phyloP scores from a whole-genome alignment of 2,797 vertebrate genomes.

The Hypotaenidia okinawae region DNA sequence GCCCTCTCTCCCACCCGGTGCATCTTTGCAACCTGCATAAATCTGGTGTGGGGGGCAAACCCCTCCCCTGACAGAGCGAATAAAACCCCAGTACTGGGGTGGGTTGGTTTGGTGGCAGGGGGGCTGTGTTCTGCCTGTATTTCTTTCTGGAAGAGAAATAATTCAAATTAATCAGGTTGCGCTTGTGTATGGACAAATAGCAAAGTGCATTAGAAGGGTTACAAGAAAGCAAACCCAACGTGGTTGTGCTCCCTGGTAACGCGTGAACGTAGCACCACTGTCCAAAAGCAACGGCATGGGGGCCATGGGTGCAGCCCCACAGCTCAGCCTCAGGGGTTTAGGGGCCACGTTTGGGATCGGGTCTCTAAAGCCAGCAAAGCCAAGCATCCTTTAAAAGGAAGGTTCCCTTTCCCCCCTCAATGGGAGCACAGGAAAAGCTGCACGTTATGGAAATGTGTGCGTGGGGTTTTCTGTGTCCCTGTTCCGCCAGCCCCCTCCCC shows the following conservation, averaged over 20 bases:
- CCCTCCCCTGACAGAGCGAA: background rate
- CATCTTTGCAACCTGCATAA: background rate
- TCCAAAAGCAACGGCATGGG: background rate
- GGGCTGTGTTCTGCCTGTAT: background rate
- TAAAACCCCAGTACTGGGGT: background rate
- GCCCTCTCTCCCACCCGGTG: background rate
- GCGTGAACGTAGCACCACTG: background rate
- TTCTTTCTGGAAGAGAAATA: constrained; percentile 46
- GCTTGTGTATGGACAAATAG: background rate
- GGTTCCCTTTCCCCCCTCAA: background rate
- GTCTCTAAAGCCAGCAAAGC: background rate
- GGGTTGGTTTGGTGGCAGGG: background rate
- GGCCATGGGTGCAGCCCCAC: too few relatives aligned
- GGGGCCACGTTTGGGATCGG: background rate
- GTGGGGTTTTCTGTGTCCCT: constrained; percentile 43
- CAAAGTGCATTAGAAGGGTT: background rate
- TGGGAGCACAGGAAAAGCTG: constrained; percentile 36
- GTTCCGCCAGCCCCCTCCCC: constrained; percentile 60
- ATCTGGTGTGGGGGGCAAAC: background rate
- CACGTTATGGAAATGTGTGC: constrained; percentile 52
- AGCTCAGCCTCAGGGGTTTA: too few relatives aligned
- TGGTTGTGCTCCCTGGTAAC: constrained; percentile 16
- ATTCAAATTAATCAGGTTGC: constrained; percentile 31
- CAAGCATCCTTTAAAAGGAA: constrained; percentile 2
- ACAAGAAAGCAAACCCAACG: background rate